Base-by-base conservation (phyloP, 2,113 vertebrate genomes). In the Nicator chloris region DNA sequence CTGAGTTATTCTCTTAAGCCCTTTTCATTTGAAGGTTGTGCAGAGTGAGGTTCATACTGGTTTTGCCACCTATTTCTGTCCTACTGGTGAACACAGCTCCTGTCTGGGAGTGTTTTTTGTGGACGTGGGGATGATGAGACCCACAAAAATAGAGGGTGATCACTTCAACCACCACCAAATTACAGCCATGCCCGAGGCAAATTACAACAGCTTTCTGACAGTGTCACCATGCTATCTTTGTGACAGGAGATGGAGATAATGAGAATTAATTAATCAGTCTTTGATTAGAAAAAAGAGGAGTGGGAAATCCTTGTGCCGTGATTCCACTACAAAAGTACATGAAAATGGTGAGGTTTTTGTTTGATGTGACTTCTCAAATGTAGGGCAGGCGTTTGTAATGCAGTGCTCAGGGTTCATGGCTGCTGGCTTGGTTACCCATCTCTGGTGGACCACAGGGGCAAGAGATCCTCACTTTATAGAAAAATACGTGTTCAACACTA, bases 201-300 rank as follows among this genome's bases (percentile, higher is more conserved):
- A 90, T 66, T 90, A 39, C 82, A 84, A 28, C 82, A 86, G 85
- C 69, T 93, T 96, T 96, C 72, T 94, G 88, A 88, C 82, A 50
- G 64, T 88, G 92, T 96, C 93, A 94, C 90, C 77, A 45, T 54
- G 80, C 79, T 96, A 94, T 96, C 93, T 93, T 88, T 95, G 92
- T 92, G 94, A 94, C 94, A 69, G 92, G 92, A 95, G 95, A 92
- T 84, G 70, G 94, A 97, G 95, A 96, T 94, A 94, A 94, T 93
- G 82, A 96, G 92, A 97, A 97, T 95, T 96, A 97, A 96, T 97
- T 96, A 94, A 97, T 97, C 94, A 79, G 85, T 64, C 86, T 88
- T 94, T 96, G 93, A 96, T 96, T 97, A 93, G 60, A 77, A 85
- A 94, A 75, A 86, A 88, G 51, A 50, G 64, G 65, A 49, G 92